phyloP scores from a whole-genome alignment of 2,797 vertebrate genomes.

The Anguilla obscura region DNA sequence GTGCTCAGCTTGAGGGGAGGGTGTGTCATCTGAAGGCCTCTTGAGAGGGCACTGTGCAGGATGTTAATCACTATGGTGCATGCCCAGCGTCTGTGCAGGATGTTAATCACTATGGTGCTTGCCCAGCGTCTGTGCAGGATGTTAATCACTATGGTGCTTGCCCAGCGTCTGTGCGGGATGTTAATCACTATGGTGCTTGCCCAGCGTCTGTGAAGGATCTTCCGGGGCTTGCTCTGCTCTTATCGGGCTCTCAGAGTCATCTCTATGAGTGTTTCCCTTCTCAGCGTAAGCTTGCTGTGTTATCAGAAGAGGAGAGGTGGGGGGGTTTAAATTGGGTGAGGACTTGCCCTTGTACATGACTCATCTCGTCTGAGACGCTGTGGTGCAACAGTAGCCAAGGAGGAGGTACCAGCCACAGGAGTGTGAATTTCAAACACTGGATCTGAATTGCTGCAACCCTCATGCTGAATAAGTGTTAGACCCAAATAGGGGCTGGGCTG shows the following conservation, averaged over 20 bases:
- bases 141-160: neutral
- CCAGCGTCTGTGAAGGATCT: neutral
- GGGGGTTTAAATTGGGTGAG: neutral
- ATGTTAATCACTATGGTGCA: neutral
- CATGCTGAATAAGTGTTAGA: neutral
- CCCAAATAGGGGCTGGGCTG: neutral
- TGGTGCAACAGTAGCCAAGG: neutral
- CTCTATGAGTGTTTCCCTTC: neutral
- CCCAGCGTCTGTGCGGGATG: neutral
- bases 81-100: neutral
- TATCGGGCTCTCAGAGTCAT: neutral
- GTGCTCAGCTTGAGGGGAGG: neutral
- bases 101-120: neutral
- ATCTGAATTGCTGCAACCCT: neutral
- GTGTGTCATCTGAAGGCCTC: neutral
- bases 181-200: neutral
- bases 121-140: neutral
- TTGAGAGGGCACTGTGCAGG: neutral
- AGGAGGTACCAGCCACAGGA: neutral
- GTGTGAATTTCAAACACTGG: neutral
- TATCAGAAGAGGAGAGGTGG: neutral
- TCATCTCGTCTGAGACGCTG: neutral
- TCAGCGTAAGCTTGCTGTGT: neutral
- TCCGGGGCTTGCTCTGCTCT: neutral
- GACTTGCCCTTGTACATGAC: conserved; percentile 16